phyloP scores from a whole-genome alignment of 2,888 invertebrate genomes.

The Pterobdella sp. region DNA sequence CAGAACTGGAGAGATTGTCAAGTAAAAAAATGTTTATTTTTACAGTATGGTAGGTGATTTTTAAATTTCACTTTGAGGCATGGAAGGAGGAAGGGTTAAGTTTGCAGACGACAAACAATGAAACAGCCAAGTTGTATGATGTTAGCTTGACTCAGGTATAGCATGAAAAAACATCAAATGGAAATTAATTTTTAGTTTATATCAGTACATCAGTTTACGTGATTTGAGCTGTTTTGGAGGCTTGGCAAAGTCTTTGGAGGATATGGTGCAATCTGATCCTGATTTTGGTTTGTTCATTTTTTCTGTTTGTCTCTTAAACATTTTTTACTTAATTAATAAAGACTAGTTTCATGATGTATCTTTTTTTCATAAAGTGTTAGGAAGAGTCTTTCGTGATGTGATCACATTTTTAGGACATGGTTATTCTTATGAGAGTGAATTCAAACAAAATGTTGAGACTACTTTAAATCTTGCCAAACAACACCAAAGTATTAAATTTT shows the following conservation, averaged over 20 bases:
- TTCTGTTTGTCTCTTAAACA: no score
- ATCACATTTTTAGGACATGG: neutral
- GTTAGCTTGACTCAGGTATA: neutral
- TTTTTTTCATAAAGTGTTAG: neutral
- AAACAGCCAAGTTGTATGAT: neutral
- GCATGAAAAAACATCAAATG: neutral
- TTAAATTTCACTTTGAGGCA: no score
- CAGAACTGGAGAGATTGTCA: no score
- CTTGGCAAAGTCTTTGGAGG: neutral
- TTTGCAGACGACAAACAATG: constrained; percentile 9
- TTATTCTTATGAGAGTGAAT: neutral
- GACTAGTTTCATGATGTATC: neutral
- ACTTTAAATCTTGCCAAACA: neutral
- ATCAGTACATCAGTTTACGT: neutral
- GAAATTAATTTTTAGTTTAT: neutral
- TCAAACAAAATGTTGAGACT: neutral
- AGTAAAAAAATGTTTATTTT: no score
- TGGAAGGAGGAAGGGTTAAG: neutral
- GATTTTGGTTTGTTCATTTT: neutral
- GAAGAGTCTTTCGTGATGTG: neutral
- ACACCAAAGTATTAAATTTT: neutral
- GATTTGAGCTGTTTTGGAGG: neutral
- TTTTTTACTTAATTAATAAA: neutral
- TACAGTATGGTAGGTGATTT: no score
- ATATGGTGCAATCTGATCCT: neutral